phyloP scores from a whole-genome alignment of 2,113 vertebrate species.

The Promerops cafer region DNA sequence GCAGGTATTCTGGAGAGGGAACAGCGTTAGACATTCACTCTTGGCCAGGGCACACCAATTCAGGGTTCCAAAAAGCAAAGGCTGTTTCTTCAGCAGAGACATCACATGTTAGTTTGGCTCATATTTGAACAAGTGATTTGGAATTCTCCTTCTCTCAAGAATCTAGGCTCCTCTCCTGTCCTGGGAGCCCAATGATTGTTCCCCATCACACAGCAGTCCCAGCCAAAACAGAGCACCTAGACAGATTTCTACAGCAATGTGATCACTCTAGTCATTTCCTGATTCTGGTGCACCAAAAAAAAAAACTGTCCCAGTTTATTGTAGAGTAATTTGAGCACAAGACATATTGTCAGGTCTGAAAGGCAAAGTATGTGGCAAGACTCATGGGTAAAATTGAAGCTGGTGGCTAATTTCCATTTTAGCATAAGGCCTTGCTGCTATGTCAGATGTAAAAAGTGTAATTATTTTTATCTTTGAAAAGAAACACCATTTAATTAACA shows the following conservation, averaged over 20 bases:
- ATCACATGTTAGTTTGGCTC: not conserved
- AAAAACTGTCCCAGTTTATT: not conserved
- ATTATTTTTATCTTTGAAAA: not conserved
- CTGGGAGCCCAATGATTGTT: not conserved
- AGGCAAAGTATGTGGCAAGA: not conserved
- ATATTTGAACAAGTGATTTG: not conserved
- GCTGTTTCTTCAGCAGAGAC: not conserved
- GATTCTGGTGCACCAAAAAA: not conserved
- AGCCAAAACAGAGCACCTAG: not conserved
- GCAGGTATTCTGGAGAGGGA: not conserved
- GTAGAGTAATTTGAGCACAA: not conserved
- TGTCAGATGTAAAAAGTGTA: not conserved
- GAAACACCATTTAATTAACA: not conserved
- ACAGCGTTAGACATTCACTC: not conserved
- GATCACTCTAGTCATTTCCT: not conserved
- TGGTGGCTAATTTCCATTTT: not conserved
- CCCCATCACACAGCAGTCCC: not conserved
- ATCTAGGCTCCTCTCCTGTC: not conserved
- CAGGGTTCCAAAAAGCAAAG: not conserved
- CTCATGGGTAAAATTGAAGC: not conserved
- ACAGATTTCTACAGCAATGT: not conserved
- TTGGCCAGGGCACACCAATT: not conserved
- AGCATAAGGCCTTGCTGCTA: not conserved
- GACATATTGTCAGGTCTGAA: not conserved
- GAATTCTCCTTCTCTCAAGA: not conserved